Percentiles rank a stretch among this genome's conserved stretches.
These are phyloP conservation scores for Lasioglossum oenotherae DNA, from an alignment of 2,888 invertebrate genomes.

Conservation along the genomic window DNA sequence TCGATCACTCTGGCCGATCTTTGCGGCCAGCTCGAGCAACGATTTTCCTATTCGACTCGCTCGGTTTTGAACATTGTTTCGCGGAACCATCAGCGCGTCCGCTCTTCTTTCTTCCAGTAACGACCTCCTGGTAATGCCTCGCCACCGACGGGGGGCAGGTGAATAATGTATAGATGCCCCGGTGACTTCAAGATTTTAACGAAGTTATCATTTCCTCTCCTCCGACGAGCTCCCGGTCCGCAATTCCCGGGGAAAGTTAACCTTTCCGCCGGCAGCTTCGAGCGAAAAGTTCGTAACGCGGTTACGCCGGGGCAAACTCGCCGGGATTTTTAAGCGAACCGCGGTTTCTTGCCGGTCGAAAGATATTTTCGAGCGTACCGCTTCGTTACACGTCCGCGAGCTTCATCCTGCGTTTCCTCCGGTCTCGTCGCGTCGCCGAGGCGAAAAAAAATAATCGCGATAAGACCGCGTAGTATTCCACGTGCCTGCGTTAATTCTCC, in stretches of 20 bases:
- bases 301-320: conserved; percentile 43
- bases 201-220: conserved; percentile 52
- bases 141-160: background rate
- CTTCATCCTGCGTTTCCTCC: background rate
- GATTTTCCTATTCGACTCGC: conserved; percentile 28
- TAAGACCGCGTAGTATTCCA: conserved; percentile 5
- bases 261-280: conserved; percentile 5
- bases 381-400: conserved; percentile 24
- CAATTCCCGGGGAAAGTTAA: conserved; percentile 40
- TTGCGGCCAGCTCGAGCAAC: conserved; percentile 28
- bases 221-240: conserved; percentile 36
- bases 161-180: conserved; percentile 40
- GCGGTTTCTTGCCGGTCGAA: conserved; percentile 4
- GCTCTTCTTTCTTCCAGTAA: background rate
- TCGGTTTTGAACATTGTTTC: conserved; percentile 31
- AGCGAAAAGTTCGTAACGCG: conserved; percentile 49
- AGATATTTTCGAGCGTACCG: conserved; percentile 30
- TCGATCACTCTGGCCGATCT: conserved; percentile 52
- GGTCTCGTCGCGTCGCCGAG: background rate
- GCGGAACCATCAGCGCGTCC: background rate
- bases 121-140: background rate
- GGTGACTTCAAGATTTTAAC: conserved; percentile 52
- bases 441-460: background rate
- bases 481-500: conserved; percentile 43
- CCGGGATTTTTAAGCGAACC: conserved; percentile 26